Base-by-base conservation (phyloP, 2,797 vertebrate genomes). In the Phalloptychus januarius region DNA sequence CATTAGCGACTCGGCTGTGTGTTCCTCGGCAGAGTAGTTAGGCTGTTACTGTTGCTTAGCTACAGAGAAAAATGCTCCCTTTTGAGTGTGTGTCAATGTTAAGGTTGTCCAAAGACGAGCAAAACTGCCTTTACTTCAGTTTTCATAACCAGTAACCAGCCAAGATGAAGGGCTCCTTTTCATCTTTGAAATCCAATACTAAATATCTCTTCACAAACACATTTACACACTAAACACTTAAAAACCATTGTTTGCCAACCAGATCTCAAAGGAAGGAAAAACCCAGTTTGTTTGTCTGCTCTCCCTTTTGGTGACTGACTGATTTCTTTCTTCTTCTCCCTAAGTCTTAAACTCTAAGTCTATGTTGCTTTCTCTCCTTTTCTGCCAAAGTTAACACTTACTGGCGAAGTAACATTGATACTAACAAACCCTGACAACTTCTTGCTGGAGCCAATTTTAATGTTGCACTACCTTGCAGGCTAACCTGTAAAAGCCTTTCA, bases 361-460 rank as follows among this genome's bases (percentile, higher is more conserved):
- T 88, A 81, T 87, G 83, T 84, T 42, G n/a, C 79, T 83, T 44
- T 44, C 78, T 80, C 80, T 61, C 84, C 81, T 85, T 83, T 89
- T 86, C 90, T 90, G 89, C 87, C 89, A 90, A 82, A 88, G 91
- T 91, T 89, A 91, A 94, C 92, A 94, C 93, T 88, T 91, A 90
- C 91, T 93, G 93, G 92, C 89, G 85, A 90, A 92, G 89, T 84
- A 90, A 89, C 89, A 88, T 88, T 92, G 90, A 93, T 91, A 87
- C 87, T 94, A 95, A 95, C 95, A 94, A 94, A 94, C 91, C 89
- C 86, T 91, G 93, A 94, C 94, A 94, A 90, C 83, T 87, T 92
- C 88, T 90, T 23, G 75, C 88, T 77, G 71, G 77, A 89, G 84
- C 87, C 89, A 92, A 91, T 93, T 94, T 93, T 93, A 93, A 94